A percentile compares a stretch with the other conserved stretches of the same genome.
phyloP scores from a whole-genome alignment of 2,888 invertebrate species.

The Scaptomyza caliginosa region DNA sequence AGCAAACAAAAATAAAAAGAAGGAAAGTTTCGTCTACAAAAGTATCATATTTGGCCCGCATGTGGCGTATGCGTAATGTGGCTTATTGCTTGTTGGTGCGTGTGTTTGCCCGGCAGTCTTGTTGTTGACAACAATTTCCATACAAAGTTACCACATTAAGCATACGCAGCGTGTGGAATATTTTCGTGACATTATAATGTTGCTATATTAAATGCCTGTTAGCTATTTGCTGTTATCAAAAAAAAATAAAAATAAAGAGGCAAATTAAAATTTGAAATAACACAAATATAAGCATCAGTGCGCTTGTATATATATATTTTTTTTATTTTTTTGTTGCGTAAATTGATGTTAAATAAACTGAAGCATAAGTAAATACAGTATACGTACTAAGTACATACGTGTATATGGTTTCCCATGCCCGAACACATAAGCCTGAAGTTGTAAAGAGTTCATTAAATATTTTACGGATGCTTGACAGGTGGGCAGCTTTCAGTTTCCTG shows the following conservation, averaged over 20 bases:
- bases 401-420: conserved; percentile 6
- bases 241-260: no score
- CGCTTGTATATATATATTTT: neutral
- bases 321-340: neutral
- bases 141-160: conserved; percentile 34
- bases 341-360: conserved; percentile 10
- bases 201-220: conserved; percentile 46
- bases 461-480: conserved; percentile 57
- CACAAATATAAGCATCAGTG: conserved; percentile 3
- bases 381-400: neutral
- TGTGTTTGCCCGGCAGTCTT: conserved; percentile 8
- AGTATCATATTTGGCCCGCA: conserved; percentile 18
- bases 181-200: conserved; percentile 44
- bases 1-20: neutral
- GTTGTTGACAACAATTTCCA: conserved; percentile 27
- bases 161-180: conserved; percentile 37
- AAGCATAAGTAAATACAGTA: neutral
- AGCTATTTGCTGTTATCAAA: conserved; percentile 23
- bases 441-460: conserved; percentile 74
- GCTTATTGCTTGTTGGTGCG: conserved; percentile 11
- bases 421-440: conserved; percentile 40
- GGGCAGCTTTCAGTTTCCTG: conserved; percentile 14
- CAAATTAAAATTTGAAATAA: neutral
- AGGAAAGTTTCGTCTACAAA: conserved; percentile 22
- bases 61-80: conserved; percentile 55